phyloP scores from a whole-genome alignment of 2,888 invertebrate species.

The Horisme vitalbata region DNA sequence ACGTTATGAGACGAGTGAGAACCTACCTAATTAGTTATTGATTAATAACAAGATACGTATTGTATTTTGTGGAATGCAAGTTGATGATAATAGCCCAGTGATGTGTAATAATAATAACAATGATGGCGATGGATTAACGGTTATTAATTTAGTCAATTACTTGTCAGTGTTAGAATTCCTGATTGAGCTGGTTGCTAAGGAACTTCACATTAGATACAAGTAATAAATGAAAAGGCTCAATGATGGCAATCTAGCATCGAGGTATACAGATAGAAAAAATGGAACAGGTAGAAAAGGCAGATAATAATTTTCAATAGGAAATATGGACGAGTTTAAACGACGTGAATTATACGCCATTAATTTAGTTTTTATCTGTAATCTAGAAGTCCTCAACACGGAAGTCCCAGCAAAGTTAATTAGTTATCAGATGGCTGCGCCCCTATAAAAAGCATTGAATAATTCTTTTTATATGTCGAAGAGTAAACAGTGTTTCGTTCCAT shows the following conservation, averaged over 20 bases:
- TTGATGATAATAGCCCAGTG: conserved; percentile 1
- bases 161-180: background rate
- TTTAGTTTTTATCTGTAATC: conserved; percentile 8
- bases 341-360: background rate
- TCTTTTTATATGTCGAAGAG: background rate
- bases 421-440: conserved; percentile 39
- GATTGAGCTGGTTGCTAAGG: background rate
- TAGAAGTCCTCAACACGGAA: conserved; percentile 39
- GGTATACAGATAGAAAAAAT: no score
- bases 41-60: conserved; percentile 3
- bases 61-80: conserved; percentile 3
- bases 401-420: conserved; percentile 41
- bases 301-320: no score
- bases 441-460: conserved; percentile 1
- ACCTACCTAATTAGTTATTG: conserved; percentile 16
- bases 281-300: no score
- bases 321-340: no score
- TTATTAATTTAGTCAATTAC: conserved; percentile 17
- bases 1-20: conserved; percentile 8
- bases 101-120: conserved; percentile 8
- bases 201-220: no score
- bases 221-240: background rate
- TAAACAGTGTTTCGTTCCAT: conserved; percentile 14
- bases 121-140: conserved; percentile 6
- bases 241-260: no score